Evolutionary conservation across 2,888 invertebrate species (phyloP).

Genomic region (Agriopis marginaria): DNA sequence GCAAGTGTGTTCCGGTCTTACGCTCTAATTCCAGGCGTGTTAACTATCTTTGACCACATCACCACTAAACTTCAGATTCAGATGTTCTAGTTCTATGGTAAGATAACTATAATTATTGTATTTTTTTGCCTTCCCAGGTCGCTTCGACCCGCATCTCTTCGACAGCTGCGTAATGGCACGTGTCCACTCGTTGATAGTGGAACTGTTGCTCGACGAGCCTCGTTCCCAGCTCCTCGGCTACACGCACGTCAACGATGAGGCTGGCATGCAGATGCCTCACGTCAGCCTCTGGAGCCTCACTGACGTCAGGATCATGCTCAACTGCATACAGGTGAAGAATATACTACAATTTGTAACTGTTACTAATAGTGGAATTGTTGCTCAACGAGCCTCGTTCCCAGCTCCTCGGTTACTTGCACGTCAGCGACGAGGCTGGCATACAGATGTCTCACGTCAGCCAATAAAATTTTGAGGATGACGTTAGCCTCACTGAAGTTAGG

Average conservation of each 20-base stretch:
- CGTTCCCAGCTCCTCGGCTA: slow-evolving; percentile 91
- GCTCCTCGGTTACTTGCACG: slow-evolving; percentile 92
- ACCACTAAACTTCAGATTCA: no score
- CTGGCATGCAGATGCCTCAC: slow-evolving; percentile 93
- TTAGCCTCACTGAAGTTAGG: slow-evolving; percentile 89
- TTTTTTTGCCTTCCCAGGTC: slow-evolving; percentile 71
- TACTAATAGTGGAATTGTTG: slow-evolving; percentile 72
- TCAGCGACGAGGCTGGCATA: slow-evolving; percentile 93
- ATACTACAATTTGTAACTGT: no score
- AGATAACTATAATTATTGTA: neutral
- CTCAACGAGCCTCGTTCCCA: neutral
- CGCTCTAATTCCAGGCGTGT: no score
- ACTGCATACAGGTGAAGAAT: slow-evolving; percentile 89
- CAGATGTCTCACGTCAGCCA: slow-evolving; percentile 93
- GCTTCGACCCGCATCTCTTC: slow-evolving; percentile 91
- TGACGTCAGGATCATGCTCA: slow-evolving; percentile 91
- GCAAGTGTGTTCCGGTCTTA: no score
- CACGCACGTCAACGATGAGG: slow-evolving; percentile 93
- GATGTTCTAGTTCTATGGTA: no score
- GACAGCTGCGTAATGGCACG: slow-evolving; percentile 94
- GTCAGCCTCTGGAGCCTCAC: slow-evolving; percentile 93
- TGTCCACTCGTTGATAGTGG: slow-evolving; percentile 94
- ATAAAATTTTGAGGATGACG: slow-evolving; percentile 81
- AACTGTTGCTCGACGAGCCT: slow-evolving; percentile 94
- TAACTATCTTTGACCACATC: neutral